These are phyloP conservation scores for Phylloscopus trochilus DNA, from an alignment of 2,113 vertebrate species.

Conservation along the genomic window DNA sequence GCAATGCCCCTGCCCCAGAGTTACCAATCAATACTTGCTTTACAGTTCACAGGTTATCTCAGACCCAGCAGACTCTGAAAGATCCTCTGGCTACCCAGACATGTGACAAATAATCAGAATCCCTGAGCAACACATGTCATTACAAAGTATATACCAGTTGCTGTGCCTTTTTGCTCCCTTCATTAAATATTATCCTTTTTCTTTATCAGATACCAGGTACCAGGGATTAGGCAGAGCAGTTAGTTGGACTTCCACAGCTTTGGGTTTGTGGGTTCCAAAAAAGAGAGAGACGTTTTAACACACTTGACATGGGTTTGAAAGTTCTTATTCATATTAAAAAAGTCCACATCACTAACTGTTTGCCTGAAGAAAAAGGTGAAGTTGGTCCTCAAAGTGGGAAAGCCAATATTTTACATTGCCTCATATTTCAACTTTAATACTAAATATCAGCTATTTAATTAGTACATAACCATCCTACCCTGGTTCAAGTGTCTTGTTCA, in stretches of 20 bases:
- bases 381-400: constrained; percentile 43
- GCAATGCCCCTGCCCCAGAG: neutral
- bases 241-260: neutral
- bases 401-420: constrained; percentile 44
- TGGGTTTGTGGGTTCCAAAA: neutral
- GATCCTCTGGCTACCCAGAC: constrained; percentile 73
- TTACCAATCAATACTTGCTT: neutral
- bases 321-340: neutral
- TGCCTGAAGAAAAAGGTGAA: constrained; percentile 65
- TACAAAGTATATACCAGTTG: neutral
- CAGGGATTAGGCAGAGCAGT: neutral
- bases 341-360: neutral
- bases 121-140: neutral
- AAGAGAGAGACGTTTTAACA: neutral
- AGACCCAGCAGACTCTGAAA: constrained; percentile 70
- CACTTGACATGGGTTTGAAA: neutral
- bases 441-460: neutral
- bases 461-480: neutral
- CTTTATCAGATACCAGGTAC: neutral
- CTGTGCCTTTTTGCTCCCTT: neutral
- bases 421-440: neutral
- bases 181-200: neutral
- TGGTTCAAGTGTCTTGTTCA: neutral
- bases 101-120: constrained; percentile 37
- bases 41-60: constrained; percentile 56